Conservation (phyloP, 2,113 vertebrate species). For the Suricata suricatta region DNA sequence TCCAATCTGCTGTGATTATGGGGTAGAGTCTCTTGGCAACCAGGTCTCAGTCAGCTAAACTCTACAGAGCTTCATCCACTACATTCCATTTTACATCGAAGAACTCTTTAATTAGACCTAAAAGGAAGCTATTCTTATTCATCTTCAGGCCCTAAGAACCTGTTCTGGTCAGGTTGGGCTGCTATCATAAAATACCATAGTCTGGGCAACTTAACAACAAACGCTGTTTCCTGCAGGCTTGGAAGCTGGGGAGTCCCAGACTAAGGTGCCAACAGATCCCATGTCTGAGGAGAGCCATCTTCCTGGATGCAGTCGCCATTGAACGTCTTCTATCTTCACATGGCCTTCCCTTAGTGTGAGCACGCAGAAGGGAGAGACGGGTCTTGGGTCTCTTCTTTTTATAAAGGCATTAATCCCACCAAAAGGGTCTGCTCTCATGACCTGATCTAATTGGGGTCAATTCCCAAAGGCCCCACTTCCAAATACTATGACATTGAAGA, state of each 20-base stretch:
- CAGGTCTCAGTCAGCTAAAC: background rate
- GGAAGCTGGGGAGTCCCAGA: too few relatives aligned
- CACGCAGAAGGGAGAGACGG: too few relatives aligned
- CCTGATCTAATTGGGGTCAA: too few relatives aligned
- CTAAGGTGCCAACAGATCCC: background rate
- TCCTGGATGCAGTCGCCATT: background rate
- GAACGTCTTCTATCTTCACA: background rate
- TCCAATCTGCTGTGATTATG: too few relatives aligned
- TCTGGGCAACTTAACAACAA: background rate
- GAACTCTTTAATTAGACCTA: background rate
- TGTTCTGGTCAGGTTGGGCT: too few relatives aligned
- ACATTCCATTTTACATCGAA: background rate
- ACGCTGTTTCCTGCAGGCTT: background rate
- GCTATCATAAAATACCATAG: too few relatives aligned
- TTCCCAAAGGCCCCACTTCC: background rate
- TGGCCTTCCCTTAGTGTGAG: background rate
- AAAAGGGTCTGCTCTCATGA: background rate
- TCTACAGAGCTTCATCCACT: background rate
- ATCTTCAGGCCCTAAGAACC: background rate
- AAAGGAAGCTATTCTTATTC: background rate
- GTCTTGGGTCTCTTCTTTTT: background rate
- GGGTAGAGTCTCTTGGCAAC: background rate
- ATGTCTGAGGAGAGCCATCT: background rate
- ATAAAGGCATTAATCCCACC: too few relatives aligned
- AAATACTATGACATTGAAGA: rapidly evolving